These are phyloP conservation scores for Puma concolor DNA, from an alignment of 2,113 vertebrate species.

Conservation along the genomic window DNA sequence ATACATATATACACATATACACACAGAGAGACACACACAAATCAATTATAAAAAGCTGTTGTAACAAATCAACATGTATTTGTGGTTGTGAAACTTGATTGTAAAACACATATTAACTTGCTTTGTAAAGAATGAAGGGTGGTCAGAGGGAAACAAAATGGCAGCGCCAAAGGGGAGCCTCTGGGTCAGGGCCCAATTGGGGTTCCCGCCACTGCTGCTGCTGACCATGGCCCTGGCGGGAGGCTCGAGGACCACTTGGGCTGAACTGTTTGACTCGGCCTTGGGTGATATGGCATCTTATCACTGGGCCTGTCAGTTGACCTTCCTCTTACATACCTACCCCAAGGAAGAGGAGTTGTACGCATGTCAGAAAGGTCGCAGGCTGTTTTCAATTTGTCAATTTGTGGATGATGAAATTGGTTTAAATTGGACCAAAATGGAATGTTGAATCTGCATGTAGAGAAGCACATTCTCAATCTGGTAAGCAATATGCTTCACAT, in stretches of 20 bases:
- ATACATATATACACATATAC: neutral
- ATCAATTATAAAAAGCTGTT: neutral
- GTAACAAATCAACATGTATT: neutral
- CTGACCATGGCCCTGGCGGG: constrained; percentile 64
- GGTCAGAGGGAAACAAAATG: constrained; percentile 83
- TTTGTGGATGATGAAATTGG: constrained; percentile 95
- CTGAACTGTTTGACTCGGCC: constrained; percentile 93
- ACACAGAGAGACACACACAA: neutral
- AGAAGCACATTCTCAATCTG: constrained; percentile 94
- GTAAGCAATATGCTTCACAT: constrained; percentile 96
- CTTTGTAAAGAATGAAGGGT: neutral
- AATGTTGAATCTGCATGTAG: constrained; percentile 95
- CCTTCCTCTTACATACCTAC: constrained; percentile 95
- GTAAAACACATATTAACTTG: neutral
- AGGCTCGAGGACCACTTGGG: constrained; percentile 74
- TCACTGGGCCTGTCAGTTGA: constrained; percentile 93
- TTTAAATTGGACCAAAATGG: constrained; percentile 94
- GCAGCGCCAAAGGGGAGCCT: constrained; percentile 68
- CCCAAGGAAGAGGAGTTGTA: constrained; percentile 95
- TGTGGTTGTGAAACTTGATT: neutral
- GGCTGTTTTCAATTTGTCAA: constrained; percentile 98
- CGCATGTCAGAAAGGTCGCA: constrained; percentile 96
- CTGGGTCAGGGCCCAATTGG: constrained; percentile 62
- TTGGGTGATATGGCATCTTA: constrained; percentile 94
- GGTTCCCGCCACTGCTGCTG: constrained; percentile 70